phyloP scores from a whole-genome alignment of 2,113 vertebrate genomes.

The Eclectus roratus region DNA sequence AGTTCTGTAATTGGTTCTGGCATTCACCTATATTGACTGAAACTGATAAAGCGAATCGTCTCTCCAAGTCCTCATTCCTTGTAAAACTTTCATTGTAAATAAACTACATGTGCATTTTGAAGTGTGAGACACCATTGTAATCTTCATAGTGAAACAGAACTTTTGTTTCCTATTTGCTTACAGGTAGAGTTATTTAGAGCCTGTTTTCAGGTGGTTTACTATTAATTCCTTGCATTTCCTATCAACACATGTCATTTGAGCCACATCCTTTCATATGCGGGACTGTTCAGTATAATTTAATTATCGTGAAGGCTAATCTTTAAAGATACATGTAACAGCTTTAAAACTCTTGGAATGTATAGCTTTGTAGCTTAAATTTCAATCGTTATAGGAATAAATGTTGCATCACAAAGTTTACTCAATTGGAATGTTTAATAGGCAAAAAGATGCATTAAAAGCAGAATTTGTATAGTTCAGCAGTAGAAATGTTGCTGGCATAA shows the following conservation, averaged over 20 bases:
- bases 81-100: slow-evolving; percentile 3
- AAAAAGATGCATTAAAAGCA: not conserved
- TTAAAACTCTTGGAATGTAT: slow-evolving; percentile 1
- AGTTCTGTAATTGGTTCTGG: slow-evolving; percentile 37
- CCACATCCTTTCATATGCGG: not conserved
- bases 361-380: slow-evolving; percentile 5
- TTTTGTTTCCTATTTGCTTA: not conserved
- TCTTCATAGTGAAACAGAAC: not conserved
- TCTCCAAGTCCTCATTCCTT: not conserved
- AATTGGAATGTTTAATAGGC: not conserved
- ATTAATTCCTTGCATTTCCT: not conserved
- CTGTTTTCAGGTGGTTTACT: not conserved
- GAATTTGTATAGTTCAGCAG: not conserved
- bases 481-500: not conserved
- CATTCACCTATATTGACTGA: not conserved
- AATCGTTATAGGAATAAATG: slow-evolving; percentile 30
- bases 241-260: not conserved
- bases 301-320: not conserved
- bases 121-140: not conserved
- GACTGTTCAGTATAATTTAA: not conserved
- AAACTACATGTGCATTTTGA: slow-evolving; percentile 1
- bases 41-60: not conserved
- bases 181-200: not conserved
- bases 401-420: slow-evolving; percentile 13
- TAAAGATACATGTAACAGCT: not conserved